Percentiles rank a stretch among this genome's conserved stretches.
These are phyloP conservation scores for Nicator chloris DNA, from an alignment of 2,113 vertebrate species.

Conservation along the genomic window DNA sequence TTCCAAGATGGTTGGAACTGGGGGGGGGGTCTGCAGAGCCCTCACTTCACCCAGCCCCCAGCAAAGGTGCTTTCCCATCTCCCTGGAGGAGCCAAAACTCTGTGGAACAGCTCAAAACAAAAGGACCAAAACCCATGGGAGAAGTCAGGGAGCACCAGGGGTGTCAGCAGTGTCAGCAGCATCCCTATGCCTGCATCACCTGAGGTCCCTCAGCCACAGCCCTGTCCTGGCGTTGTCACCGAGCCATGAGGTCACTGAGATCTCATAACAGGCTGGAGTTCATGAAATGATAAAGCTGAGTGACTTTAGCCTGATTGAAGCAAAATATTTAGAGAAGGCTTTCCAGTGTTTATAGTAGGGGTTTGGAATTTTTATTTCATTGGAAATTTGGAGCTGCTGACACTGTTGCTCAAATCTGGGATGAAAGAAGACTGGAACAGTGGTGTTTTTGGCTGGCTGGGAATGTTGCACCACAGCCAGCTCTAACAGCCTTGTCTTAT, in stretches of 20 bases:
- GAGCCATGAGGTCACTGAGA: background rate
- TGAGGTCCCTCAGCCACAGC: background rate
- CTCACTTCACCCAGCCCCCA: background rate
- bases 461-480: slow-evolving; percentile 33
- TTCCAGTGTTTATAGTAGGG: slow-evolving; percentile 49
- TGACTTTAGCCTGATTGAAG: background rate
- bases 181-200: background rate
- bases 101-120: background rate
- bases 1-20: background rate
- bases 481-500: slow-evolving; percentile 44
- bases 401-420: slow-evolving; percentile 41
- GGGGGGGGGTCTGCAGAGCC: background rate
- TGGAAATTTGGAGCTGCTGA: slow-evolving; percentile 54
- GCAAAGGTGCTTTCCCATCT: background rate
- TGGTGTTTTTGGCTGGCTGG: slow-evolving; percentile 43
- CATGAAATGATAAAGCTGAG: background rate
- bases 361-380: slow-evolving; percentile 52
- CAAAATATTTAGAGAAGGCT: slow-evolving; percentile 59
- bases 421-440: slow-evolving; percentile 41
- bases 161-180: background rate
- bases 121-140: background rate
- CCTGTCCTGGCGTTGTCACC: background rate
- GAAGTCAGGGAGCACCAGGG: background rate
- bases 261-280: background rate
- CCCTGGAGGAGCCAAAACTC: background rate